Evolutionary conservation across 1,140 invertebrate genomes (phyloP), one percentile per base, ranked within the genome.

Genomic region (Myzus persicae): DNA sequence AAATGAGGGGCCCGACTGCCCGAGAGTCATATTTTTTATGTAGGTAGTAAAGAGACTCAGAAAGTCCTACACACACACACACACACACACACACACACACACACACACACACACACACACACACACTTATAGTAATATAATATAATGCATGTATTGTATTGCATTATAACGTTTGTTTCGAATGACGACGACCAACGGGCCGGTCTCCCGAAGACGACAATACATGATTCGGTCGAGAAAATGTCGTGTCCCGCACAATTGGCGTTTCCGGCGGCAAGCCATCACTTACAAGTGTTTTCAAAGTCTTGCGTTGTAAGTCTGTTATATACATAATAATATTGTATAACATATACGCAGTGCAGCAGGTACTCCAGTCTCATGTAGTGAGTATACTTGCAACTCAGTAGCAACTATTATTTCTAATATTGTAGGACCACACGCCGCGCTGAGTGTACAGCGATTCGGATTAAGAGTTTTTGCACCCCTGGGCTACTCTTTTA

Each of bases 131-230:
- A n/a, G 59, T 76, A 76, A n/a, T 76, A 76, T 76, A 59, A 59
- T 59, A 67, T 67, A 67, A 67, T 76, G 31, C 4, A n/a, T n/a
- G 59, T 76, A 76, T 76, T 76, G 59, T 67, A n/a, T 76, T 76
- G n/a, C 59, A n/a, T 76, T 76, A 76, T n/a, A 76, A 84, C 82
- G 84, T 85, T 85, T 85, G 84, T 85, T 85, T 85, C 6, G 84
- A 85, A 85, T 31, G 42, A 85, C 26, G 40, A 82, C 76, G 76
- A 44, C 42, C 40, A 26, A 14, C 40, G 82, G 82, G 82, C 31
- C 24, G 38, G 38, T 40, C 85, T 42, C 4, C 20, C 31, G 85
- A 88, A 88, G 87, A 88, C 85, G 85, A 88, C 87, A 88, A 88
- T 88, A 38, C n/a, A 48, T 14, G 38, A 36, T 51, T 88, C 20